Base-by-base conservation (phyloP, 2,888 invertebrate genomes). In the Drosophila ochracea region DNA sequence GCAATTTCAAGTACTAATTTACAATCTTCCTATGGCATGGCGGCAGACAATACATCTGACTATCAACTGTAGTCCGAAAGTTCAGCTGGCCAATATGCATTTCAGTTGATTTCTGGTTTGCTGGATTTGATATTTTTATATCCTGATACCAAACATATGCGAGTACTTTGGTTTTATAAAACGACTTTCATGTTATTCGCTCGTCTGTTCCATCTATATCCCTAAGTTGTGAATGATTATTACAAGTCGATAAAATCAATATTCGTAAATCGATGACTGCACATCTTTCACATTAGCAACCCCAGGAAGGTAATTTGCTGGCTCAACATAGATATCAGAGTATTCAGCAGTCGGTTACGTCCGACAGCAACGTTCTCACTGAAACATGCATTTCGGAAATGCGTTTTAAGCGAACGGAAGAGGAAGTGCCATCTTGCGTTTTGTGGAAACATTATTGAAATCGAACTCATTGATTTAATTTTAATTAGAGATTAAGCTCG, bases 1-100 rank as follows among this genome's bases (percentile, higher is more conserved):
- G 63, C 79, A 89, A 86, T 84, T 76, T 78, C 77, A 74, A 79
- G 78, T 74, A 79, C 87, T 86, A 86, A 89, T 85, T 86, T 86
- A 82, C 73, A 82, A 74, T 73, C 84, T 77, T 88, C 55, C 71
- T 53, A 64, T 64, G 47, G 67, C 39, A 28, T 39, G 35, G 54
- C 59, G 54, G 41, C 55, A 58, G 69, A 43, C 68, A 72, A 37
- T 61, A 35, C 59, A 60, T 39, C 58, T 43, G 50, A 37, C 33
- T 47, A 65, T 35, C 68, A 49, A 66, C 73, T 64, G 63, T 70
- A 68, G 47, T 52, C 50, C 33, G 16, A 66, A 76, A 57, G 63
- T 59, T 70, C 10, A 60, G 65, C 58, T 59, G 62, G 43, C 28
- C 59, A 52, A 75, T 65, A 61, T 57, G 28, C 43, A 68, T 71